phyloP scores from a whole-genome alignment of 2,797 vertebrate species.

The Sparus aurata region DNA sequence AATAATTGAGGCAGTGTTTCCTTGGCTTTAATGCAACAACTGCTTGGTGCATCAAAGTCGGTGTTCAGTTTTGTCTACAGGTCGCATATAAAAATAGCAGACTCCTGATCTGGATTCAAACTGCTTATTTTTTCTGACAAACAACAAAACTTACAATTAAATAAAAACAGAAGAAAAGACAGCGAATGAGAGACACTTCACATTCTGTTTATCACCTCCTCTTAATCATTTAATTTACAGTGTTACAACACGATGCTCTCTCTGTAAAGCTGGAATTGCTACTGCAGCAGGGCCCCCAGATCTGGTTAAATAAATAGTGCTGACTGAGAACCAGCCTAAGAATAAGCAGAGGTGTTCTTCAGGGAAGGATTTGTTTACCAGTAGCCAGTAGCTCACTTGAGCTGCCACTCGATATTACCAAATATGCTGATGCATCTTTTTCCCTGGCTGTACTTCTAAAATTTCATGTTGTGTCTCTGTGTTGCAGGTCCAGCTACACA shows the following conservation, averaged over 20 bases:
- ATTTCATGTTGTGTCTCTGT: conserved; percentile 40
- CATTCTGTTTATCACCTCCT: neutral
- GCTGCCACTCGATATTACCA: conserved; percentile 12
- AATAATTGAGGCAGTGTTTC: neutral
- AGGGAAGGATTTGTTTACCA: conserved; percentile 53
- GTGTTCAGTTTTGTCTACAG: neutral
- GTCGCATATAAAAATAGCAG: neutral
- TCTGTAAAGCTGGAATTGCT: neutral
- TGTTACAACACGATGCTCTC: neutral
- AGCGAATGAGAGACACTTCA: neutral
- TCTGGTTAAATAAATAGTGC: conserved; percentile 42
- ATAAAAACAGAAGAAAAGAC: neutral
- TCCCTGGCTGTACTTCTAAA: conserved; percentile 33
- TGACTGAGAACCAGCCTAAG: conserved; percentile 54
- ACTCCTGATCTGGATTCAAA: neutral
- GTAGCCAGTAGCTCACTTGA: conserved; percentile 28
- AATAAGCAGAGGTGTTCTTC: conserved; percentile 50
- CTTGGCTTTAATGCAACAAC: neutral
- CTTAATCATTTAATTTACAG: neutral
- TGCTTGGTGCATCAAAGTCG: neutral
- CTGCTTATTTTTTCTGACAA: neutral
- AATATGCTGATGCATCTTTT: conserved; percentile 33
- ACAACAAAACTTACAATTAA: neutral
- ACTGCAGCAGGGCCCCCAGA: neutral
- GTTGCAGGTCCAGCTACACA: conserved; percentile 60